phyloP scores from a whole-genome alignment of 2,113 vertebrate species.

The Nanorana parkeri region DNA sequence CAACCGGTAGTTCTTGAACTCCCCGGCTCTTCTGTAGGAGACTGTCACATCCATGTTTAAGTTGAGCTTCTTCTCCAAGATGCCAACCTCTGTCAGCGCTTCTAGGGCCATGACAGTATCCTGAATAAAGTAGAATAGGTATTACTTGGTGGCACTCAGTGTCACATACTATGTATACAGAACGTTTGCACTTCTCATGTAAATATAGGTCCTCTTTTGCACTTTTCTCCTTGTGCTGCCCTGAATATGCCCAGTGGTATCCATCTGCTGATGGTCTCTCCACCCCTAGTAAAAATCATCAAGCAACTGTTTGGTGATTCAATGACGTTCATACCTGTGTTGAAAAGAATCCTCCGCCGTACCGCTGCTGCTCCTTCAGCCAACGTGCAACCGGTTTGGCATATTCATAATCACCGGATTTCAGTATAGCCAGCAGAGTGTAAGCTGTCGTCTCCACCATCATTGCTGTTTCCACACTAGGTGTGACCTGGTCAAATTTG shows the following conservation, averaged over 20 bases:
- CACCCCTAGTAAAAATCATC: not conserved
- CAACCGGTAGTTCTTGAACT: constrained; percentile 69
- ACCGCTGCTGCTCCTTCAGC: constrained; percentile 88
- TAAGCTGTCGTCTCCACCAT: constrained; percentile 90
- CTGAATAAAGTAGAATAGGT: constrained; percentile 67
- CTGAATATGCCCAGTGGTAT: too few relatives aligned
- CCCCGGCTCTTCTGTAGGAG: constrained; percentile 71
- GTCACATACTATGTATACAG: too few relatives aligned
- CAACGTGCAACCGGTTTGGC: constrained; percentile 82
- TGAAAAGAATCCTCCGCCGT: constrained; percentile 86
- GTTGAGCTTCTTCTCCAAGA: constrained; percentile 63
- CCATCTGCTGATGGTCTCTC: not conserved
- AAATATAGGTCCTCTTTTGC: too few relatives aligned
- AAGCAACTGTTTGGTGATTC: too few relatives aligned
- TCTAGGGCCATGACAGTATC: constrained; percentile 87
- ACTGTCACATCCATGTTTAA: constrained; percentile 81
- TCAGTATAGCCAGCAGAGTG: constrained; percentile 77
- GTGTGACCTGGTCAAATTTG: constrained; percentile 58
- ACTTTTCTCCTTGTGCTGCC: too few relatives aligned
- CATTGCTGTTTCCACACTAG: constrained; percentile 71
- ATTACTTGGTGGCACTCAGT: too few relatives aligned
- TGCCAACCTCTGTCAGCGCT: constrained; percentile 81
- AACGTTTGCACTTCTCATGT: too few relatives aligned
- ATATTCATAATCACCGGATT: constrained; percentile 75
- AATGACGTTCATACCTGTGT: constrained; percentile 76